Percentiles rank a stretch among this genome's conserved stretches.
Evolutionary conservation across 2,113 vertebrate genomes (phyloP).

Genomic region (Cyrtonyx montezumae): DNA sequence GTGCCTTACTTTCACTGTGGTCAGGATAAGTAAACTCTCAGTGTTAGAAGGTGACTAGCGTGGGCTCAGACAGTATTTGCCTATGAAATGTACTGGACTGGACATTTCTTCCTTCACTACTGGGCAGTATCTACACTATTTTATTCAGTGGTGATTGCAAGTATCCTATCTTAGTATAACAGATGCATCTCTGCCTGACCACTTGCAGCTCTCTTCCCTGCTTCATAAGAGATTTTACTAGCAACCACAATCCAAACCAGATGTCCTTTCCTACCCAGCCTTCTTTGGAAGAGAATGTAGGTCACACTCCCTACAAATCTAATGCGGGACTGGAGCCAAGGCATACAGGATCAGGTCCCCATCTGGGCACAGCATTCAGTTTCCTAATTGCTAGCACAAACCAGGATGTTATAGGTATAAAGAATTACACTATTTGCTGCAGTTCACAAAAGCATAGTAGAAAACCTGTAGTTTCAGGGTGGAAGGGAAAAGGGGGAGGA

Average conservation of each 20-base stretch:
- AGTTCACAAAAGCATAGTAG: conserved; percentile 4
- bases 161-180: not conserved
- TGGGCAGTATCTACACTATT: not conserved
- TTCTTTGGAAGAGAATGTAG: conserved; percentile 67
- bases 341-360: conserved; percentile 58
- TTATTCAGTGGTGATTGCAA: not conserved
- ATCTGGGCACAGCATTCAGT: conserved; percentile 27
- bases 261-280: conserved; percentile 57
- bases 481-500: conserved; percentile 18
- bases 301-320: conserved; percentile 66
- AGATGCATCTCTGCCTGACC: conserved; percentile 19
- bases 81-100: not conserved
- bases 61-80: not conserved
- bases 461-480: conserved; percentile 10
- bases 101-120: not conserved
- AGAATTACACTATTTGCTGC: conserved; percentile 37
- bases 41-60: not conserved
- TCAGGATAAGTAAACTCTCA: not conserved
- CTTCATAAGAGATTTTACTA: conserved; percentile 54
- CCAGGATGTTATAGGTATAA: conserved; percentile 24
- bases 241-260: conserved; percentile 57
- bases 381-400: conserved; percentile 59
- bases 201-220: conserved; percentile 34
- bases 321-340: conserved; percentile 39
- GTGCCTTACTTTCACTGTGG: not conserved